A percentile compares a stretch with the other conserved stretches of the same genome.
phyloP scores from a whole-genome alignment of 2,888 invertebrate genomes.

The Mellilla xanthometata region DNA sequence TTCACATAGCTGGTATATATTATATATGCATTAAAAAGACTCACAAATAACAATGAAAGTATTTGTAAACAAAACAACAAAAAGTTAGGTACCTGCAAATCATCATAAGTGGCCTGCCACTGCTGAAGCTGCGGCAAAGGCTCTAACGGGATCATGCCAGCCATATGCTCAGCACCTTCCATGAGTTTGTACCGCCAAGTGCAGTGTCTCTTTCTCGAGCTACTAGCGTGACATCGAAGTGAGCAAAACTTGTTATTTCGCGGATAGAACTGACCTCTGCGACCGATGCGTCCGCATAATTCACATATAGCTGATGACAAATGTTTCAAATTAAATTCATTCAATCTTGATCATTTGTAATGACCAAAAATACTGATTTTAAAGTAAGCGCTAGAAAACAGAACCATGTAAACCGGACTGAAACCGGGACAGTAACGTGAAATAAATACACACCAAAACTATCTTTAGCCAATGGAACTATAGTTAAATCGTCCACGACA shows the following conservation, averaged over 20 bases:
- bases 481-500: slow-evolving; percentile 86
- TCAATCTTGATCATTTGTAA: no score
- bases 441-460: slow-evolving; percentile 88
- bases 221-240: slow-evolving; percentile 61
- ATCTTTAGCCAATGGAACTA: slow-evolving; percentile 93
- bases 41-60: no score
- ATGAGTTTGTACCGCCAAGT: slow-evolving; percentile 72
- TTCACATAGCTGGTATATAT: no score
- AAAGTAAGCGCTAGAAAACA: no score
- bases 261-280: slow-evolving; percentile 63
- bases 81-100: slow-evolving; percentile 72
- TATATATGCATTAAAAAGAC: no score
- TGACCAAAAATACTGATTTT: no score
- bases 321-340: no score
- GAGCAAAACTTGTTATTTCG: slow-evolving; percentile 72
- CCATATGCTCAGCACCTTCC: slow-evolving; percentile 76
- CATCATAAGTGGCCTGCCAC: slow-evolving; percentile 68
- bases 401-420: no score
- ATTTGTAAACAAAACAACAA: no score
- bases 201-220: slow-evolving; percentile 47
- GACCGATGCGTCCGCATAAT: slow-evolving; percentile 69
- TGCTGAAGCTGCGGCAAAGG: slow-evolving; percentile 74
- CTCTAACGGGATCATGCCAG: slow-evolving; percentile 73
- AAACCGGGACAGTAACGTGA: no score
- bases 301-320: slow-evolving; percentile 68